Base-by-base conservation (phyloP, 2,888 invertebrate species). In the Dicyrtomina minuta region DNA sequence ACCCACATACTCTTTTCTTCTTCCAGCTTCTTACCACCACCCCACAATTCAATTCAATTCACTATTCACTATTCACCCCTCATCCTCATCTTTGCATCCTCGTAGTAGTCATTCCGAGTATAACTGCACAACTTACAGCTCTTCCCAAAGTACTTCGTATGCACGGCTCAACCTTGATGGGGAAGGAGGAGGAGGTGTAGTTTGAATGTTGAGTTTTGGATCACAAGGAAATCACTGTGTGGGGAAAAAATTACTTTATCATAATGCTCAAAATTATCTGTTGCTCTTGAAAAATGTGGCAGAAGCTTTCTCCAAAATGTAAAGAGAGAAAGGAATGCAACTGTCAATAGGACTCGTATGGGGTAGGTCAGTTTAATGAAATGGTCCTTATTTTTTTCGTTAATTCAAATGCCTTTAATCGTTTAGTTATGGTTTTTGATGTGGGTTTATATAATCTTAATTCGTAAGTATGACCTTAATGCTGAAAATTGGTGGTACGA, bases 221-320 rank as follows among this genome's bases (percentile, higher is more conserved):
- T 33, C 33, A 33, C 33, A 33, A 8, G 3, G 33, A 33, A 33
- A 33, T 33, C 33, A 33, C 22, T 44, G 26, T 46, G 49, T 49
- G 27, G 27, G 33, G 44, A 61, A 49, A n/a, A 46, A 60, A 15
- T 39, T 24, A 44, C 26, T 60, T 13, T 26, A 2, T 15, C 56
- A 56, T 26, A 60, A 58, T 41, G 39, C 26, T 44, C 1, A 8
- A 24, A 60, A 60, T 44, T 43, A 24, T 46, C 62, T 49, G 58
- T 58, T 58, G 58, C 58, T 58, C 41, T 58, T 39, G 8, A 3
- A 33, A 33, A 33, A 4, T 2, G 51, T 12, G 24, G 24, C 55
- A 55, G 26, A n/a, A 26, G 55, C 51, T 51, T 13, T 17, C 26
- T 4, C 10, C 1, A 22, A 27, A 55, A 15, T 26, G 26, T 3